Conservation (phyloP, 2,797 vertebrate genomes). For the Limosa lapponica region DNA sequence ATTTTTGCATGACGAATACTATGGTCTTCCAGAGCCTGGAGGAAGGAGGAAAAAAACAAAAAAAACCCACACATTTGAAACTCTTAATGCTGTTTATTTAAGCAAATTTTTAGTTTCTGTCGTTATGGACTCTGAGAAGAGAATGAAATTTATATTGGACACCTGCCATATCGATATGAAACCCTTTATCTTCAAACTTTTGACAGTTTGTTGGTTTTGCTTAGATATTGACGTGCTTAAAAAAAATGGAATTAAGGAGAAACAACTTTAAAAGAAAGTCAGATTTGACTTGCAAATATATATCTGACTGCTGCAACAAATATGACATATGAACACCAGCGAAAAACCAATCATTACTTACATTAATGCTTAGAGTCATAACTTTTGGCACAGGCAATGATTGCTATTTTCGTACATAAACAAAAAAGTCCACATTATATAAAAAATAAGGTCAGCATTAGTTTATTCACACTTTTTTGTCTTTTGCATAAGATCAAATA, state of each 20-base stretch:
- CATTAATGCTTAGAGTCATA: background rate
- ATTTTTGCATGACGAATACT: slow-evolving; percentile 87
- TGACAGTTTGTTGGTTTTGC: background rate
- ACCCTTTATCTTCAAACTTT: background rate
- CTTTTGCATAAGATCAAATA: background rate
- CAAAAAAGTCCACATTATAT: background rate
- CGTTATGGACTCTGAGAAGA: background rate
- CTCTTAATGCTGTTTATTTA: background rate
- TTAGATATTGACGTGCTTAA: background rate
- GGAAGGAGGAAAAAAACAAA: background rate
- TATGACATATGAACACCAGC: background rate
- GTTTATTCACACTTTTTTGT: background rate
- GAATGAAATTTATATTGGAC: background rate
- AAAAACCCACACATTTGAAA: background rate
- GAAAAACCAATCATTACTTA: background rate
- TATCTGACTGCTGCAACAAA: no score
- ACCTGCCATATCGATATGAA: background rate
- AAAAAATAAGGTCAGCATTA: background rate
- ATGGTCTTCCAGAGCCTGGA: slow-evolving; percentile 90
- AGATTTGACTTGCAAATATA: background rate
- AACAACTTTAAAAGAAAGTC: background rate
- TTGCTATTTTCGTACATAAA: background rate
- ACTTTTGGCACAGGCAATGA: background rate
- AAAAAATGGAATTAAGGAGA: background rate
- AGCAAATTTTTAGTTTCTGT: background rate